These are phyloP conservation scores for Agapetus fuscipes DNA, from an alignment of 2,888 invertebrate genomes.

Conservation along the genomic window DNA sequence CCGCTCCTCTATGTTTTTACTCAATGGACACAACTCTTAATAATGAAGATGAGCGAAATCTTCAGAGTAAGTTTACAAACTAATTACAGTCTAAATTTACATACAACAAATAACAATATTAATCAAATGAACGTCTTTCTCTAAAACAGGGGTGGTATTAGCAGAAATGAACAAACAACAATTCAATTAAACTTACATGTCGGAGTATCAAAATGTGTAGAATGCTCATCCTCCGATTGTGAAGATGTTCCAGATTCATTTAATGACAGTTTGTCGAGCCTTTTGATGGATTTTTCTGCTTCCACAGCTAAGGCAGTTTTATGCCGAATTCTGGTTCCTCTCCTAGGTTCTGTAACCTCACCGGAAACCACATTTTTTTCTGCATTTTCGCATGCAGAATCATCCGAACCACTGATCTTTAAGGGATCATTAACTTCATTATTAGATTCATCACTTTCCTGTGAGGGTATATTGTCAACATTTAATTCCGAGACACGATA, in stretches of 20 bases:
- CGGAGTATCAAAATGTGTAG: slow-evolving; percentile 33
- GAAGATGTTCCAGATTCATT: slow-evolving; percentile 4
- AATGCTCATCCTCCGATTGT: slow-evolving; percentile 11
- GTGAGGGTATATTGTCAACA: neutral
- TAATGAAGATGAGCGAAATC: no score
- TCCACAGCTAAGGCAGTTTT: slow-evolving; percentile 11
- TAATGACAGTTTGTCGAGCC: slow-evolving; percentile 7
- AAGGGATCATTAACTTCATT: no score
- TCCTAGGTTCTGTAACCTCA: slow-evolving; percentile 1
- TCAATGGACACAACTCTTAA: no score
- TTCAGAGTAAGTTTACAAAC: no score
- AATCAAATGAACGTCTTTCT: no score
- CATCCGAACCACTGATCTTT: neutral
- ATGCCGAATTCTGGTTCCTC: slow-evolving; percentile 11
- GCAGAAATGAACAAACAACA: no score
- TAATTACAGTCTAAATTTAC: no score
- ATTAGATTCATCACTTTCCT: neutral
- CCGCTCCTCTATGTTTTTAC: no score
- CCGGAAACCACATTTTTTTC: neutral
- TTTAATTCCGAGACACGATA: neutral
- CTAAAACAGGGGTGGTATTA: no score
- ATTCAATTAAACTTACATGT: no score
- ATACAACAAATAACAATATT: no score
- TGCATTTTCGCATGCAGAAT: neutral
- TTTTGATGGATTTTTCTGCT: slow-evolving; percentile 10